Percentiles rank a stretch among this genome's conserved stretches.
Evolutionary conservation across 2,888 invertebrate genomes (phyloP).

Genomic region (Zygaena filipendulae): DNA sequence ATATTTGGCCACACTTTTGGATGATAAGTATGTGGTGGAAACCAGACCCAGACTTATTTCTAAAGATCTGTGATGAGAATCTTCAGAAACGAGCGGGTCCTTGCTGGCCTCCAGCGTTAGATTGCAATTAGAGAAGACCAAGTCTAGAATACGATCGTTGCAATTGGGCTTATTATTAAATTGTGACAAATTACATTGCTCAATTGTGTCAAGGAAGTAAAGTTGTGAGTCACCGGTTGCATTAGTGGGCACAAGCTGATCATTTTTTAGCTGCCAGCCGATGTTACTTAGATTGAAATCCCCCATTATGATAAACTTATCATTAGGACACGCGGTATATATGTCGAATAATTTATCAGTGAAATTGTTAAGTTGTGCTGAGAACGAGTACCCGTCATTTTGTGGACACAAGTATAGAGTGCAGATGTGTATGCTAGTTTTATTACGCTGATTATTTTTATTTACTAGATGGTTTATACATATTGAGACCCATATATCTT

Average conservation of each 20-base stretch:
- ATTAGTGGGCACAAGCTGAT: slow-evolving; percentile 1
- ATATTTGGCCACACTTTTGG: slow-evolving; percentile 4
- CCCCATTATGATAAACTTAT: slow-evolving; percentile 6
- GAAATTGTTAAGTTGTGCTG: slow-evolving; percentile 9
- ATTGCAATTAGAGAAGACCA: slow-evolving; percentile 8
- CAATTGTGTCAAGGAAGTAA: slow-evolving; percentile 3
- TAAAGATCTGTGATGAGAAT: slow-evolving; percentile 9
- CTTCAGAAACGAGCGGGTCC: slow-evolving; percentile 6
- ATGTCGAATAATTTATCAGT: slow-evolving; percentile 6
- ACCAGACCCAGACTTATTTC: neutral
- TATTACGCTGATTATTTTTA: neutral
- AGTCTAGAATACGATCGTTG: slow-evolving; percentile 9
- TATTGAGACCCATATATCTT: slow-evolving; percentile 12
- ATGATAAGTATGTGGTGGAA: neutral
- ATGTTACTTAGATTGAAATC: slow-evolving; percentile 7
- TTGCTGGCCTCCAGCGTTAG: slow-evolving; percentile 1
- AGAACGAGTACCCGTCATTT: slow-evolving; percentile 4
- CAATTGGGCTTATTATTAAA: slow-evolving; percentile 7
- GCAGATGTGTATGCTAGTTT: slow-evolving; percentile 6
- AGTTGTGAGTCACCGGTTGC: slow-evolving; percentile 2
- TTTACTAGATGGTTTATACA: no score
- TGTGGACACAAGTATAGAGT: slow-evolving; percentile 4
- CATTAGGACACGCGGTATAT: slow-evolving; percentile 4
- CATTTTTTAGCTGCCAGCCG: slow-evolving; percentile 1
- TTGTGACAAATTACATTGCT: slow-evolving; percentile 5